These are phyloP conservation scores for Drosophila pallidifrons DNA, from an alignment of 1,140 invertebrate species.

Conservation along the genomic window DNA sequence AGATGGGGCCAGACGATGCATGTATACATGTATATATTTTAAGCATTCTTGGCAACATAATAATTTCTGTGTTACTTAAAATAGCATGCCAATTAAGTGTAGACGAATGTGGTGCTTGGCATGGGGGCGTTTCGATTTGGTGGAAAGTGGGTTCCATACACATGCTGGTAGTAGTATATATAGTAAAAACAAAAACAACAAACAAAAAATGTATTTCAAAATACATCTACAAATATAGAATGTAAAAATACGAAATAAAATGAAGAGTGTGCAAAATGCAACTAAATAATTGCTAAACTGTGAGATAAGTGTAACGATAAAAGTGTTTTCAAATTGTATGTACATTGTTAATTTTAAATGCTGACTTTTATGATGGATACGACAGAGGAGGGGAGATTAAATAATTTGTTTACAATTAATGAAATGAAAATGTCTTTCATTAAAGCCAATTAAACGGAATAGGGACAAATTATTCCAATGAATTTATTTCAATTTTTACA, in stretches of 20 bases:
- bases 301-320: constrained; percentile 17
- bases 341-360: constrained; percentile 13
- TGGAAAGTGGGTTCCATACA: constrained; percentile 28
- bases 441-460: constrained; percentile 10
- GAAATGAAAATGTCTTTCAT: not conserved
- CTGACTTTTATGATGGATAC: constrained; percentile 2
- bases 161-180: constrained; percentile 31
- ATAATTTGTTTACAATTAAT: constrained; percentile 11
- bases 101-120: constrained; percentile 22
- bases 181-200: constrained; percentile 21
- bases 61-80: constrained; percentile 68
- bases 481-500: constrained; percentile 1
- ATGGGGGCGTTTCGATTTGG: not conserved
- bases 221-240: not conserved
- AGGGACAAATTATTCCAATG: constrained; percentile 15
- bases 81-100: constrained; percentile 66
- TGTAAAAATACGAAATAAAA: constrained; percentile 5
- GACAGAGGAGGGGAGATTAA: not conserved
- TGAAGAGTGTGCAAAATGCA: constrained; percentile 16
- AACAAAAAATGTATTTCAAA: constrained; percentile 4
- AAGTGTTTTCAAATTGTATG: not conserved
- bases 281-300: constrained; percentile 13
- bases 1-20: constrained; percentile 33
- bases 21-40: constrained; percentile 52
- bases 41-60: constrained; percentile 67